Base-by-base conservation (phyloP, 2,888 invertebrate species). In the Caenorhabditis sp. region DNA sequence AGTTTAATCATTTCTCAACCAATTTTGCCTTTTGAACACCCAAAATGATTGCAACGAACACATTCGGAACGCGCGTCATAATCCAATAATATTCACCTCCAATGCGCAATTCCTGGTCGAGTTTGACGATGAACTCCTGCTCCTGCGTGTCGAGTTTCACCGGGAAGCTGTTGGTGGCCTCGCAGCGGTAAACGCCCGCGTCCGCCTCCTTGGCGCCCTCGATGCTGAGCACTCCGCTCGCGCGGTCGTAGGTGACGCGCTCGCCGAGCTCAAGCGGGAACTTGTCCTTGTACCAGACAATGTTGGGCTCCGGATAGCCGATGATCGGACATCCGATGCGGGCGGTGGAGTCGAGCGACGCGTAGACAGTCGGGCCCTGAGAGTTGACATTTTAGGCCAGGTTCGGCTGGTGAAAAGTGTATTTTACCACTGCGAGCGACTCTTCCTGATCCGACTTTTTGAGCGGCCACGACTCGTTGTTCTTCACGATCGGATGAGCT, bases 211-310 rank as follows among this genome's bases (percentile, higher is more conserved):
- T 50, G n/a, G 77, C 78, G 7, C 77, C 63, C 1, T 52, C 53
- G 45, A 83, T 85, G 15, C 26, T 22, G n/a, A 79, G 37, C 6
- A 63, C 46, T 4, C 62, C 53, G 13, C 46, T 20, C 4, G 37
- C 30, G n/a, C 59, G 17, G n/a, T 58, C 15, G 30, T 68, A 70
- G 2, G 50, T 24, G 37, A 76, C 55, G 11, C 78, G 52, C 1
- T 68, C 80, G 11, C 53, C 52, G 27, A 52, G n/a, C 46, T 82
- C 80, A 43, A 86, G 24, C 24, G 80, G 74, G 39, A 77, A 74
- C 6, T 61, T 77, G 55, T 83, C 80, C 48, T 83, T 86, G 70
- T 61, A 86, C 87, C 87, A 87, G 20, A 63, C 39, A 22, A 87
- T 63, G 8, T 48, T 43, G 8, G 87, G 86, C 15, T 59, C 48